Evolutionary conservation across 2,888 invertebrate species (phyloP), one percentile per base, ranked within the genome.

Genomic region (Scaptomyza parva): DNA sequence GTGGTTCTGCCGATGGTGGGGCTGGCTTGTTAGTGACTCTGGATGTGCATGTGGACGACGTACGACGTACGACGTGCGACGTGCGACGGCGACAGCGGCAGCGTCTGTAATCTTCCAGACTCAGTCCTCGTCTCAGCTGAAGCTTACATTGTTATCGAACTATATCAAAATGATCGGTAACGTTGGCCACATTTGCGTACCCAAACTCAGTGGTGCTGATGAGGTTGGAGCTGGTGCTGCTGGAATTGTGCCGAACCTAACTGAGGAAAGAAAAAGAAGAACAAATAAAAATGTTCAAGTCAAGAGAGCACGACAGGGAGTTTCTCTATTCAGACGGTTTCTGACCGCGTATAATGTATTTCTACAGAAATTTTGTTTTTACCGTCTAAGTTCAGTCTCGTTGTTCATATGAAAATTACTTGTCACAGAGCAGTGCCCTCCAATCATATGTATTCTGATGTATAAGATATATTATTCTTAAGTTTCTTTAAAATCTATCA

Each of bases 91-190:
- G 70, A 80, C 80, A 82, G 77, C 58, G 37, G 84, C 87, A 78
- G 77, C 58, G 37, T 80, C 88, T 79, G 80, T 83, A 79, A 55
- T 55, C 58, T 37, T 37, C 43, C 53, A 39, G 51, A 35, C 53
- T 39, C 14, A 39, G 47, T 24, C 52, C 28, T 47, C 22, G 45
- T 18, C 63, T 43, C 35, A 48, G 69, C 68, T 66, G 54, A 70
- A 67, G 58, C 79, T 66, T 84, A 63, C 76, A 88, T 84, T 84
- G 88, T 85, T 85, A 88, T 85, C 88, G 89, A 86, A 82, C 89
- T 88, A 83, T 85, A 85, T 85, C 88, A 88, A 85, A 83, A 88
- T 88, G 84, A 85, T 85, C 84, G 82, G 88, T 76, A 20, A 77
- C 67, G 61, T 67, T 77, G 76, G 79, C 73, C 84, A 69, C 88